Evolutionary conservation across 1,140 invertebrate genomes (phyloP).

Genomic region (Tetramorium alpestre): DNA sequence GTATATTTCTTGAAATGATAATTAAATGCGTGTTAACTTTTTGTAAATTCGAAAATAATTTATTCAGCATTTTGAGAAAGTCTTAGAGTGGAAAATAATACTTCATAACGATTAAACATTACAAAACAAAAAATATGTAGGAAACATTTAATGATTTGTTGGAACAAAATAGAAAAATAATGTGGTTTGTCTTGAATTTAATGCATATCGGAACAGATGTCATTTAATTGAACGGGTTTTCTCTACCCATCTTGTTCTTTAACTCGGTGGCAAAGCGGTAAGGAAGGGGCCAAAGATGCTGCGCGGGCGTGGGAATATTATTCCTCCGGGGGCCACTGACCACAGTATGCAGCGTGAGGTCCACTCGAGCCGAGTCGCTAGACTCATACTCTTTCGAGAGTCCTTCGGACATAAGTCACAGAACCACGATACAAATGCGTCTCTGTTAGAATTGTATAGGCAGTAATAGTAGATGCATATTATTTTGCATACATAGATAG

Average conservation of each 20-base stretch:
- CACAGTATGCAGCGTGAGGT: constrained; percentile 57
- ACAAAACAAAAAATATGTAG: neutral
- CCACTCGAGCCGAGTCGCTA: constrained; percentile 74
- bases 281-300: constrained; percentile 54
- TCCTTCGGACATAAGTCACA: constrained; percentile 23
- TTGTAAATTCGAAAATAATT: neutral
- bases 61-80: neutral
- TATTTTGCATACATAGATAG: neutral
- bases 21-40: neutral
- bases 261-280: constrained; percentile 1
- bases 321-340: constrained; percentile 78
- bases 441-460: constrained; percentile 14
- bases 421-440: constrained; percentile 7
- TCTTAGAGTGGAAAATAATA: neutral
- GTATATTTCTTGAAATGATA: neutral
- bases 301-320: constrained; percentile 84
- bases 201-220: neutral
- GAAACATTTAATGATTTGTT: neutral
- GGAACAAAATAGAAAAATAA: neutral
- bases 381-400: constrained; percentile 19
- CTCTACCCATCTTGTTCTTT: neutral
- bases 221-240: constrained; percentile 34
- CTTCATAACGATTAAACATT: neutral
- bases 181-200: neutral
- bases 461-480: neutral